Evolutionary conservation across 2,113 vertebrate genomes (phyloP), one percentile per base, ranked within the genome.

Genomic region (Ginglymostoma cirratum): DNA sequence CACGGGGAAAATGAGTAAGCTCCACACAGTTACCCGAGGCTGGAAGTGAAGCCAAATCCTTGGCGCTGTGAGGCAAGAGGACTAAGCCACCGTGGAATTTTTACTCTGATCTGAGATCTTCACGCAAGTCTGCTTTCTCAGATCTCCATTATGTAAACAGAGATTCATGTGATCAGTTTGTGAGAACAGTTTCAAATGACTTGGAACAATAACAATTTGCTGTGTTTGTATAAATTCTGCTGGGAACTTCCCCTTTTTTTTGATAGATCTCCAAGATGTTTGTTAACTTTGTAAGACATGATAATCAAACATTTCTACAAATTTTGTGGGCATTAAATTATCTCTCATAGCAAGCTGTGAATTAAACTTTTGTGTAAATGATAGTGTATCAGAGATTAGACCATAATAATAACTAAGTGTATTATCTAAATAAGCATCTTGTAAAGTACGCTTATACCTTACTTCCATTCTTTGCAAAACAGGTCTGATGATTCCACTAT

Each of bases 171-270:
- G 30, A 67, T 94, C 6, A 27, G 38, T 67, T 67, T 67, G 61
- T 94, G 61, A 94, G 38, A 94, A 67, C n/a, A 38, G 7, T 93
- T 94, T 94, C 90, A 94, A 94, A n/a, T n/a, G 10, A 55, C 90
- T 94, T 94, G 61, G 19, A 94, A 94, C 90, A 66, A 94, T 94
- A 94, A 94, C 61, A 94, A 94, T 67, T 38, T 67, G n/a, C 66
- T 94, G 6, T 89, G 65, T 94, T 94, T 94, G 67, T n/a, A 66
- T 24, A 67, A 89, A 66, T 67, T 67, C n/a, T 38, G 67, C 90
- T 67, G 65, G 90, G 90, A 94, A 94, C 65, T 94, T 94, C 90
- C 90, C 27, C 55, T 61, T 52, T 67, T 52, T 90, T 90, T 52
- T 61, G 55, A 90, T 34, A 90, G 87, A 90, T 17, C 27, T 34